These are phyloP conservation scores for Lepidochrysops patricia DNA, from an alignment of 2,888 invertebrate genomes.

Conservation along the genomic window DNA sequence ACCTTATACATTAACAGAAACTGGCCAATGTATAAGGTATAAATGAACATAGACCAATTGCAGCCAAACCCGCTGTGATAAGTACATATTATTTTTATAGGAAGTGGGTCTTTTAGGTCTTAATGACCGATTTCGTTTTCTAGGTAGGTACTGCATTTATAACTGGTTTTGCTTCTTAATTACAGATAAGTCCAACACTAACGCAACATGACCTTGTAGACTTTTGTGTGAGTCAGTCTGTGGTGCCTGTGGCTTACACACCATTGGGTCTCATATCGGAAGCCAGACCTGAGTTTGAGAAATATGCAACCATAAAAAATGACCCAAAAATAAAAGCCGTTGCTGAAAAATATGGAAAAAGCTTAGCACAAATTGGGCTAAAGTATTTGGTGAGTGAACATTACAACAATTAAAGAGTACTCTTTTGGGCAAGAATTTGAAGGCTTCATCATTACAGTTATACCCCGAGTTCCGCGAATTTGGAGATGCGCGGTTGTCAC, in stretches of 20 bases:
- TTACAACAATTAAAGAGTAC: no score
- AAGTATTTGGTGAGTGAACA: conserved; percentile 76
- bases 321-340: conserved; percentile 73
- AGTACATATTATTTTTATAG: no score
- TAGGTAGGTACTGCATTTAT: no score
- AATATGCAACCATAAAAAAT: conserved; percentile 72
- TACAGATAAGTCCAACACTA: conserved; percentile 77
- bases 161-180: neutral
- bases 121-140: no score
- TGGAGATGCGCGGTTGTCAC: no score
- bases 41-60: conserved; percentile 85
- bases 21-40: conserved; percentile 89
- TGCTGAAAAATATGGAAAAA: conserved; percentile 77
- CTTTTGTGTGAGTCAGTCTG: conserved; percentile 77
- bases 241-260: conserved; percentile 82
- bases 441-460: no score
- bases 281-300: conserved; percentile 62
- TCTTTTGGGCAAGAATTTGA: no score
- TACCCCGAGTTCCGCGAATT: no score
- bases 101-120: no score
- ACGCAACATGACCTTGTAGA: conserved; percentile 80
- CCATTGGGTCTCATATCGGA: conserved; percentile 76
- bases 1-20: conserved; percentile 72
- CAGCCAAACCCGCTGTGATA: conserved; percentile 77
- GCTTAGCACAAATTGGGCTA: conserved; percentile 77